Evolutionary conservation across 2,888 invertebrate species (phyloP).

Genomic region (Oscheius sp.): DNA sequence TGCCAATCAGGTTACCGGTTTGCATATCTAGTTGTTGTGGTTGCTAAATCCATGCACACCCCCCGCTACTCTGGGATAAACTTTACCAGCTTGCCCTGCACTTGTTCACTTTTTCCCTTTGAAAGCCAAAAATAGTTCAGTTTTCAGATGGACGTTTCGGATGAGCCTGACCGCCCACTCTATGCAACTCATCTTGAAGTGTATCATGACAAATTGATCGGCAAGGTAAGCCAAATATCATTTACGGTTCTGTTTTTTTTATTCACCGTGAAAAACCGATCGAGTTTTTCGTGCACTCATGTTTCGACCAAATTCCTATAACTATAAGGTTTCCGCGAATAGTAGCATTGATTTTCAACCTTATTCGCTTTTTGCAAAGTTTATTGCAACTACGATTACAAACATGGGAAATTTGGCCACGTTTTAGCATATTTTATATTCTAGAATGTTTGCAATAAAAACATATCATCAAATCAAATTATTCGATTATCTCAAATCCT

Average conservation of each 20-base stretch:
- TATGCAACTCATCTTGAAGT: constrained; percentile 27
- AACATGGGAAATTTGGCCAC: no score
- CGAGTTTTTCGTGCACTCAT: no score
- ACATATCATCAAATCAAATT: background rate
- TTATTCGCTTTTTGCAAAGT: no score
- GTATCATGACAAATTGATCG: constrained; percentile 31
- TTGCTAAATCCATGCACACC: background rate
- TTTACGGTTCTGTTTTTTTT: background rate
- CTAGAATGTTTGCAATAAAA: no score
- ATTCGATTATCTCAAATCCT: background rate
- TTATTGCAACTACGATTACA: no score
- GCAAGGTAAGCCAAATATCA: constrained; percentile 12
- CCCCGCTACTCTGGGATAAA: background rate
- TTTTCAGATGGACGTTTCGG: constrained; percentile 25
- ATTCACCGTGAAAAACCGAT: no score
- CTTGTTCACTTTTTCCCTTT: background rate
- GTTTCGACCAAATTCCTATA: no score
- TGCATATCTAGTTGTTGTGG: no score
- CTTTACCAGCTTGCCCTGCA: background rate
- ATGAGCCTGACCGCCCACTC: constrained; percentile 12
- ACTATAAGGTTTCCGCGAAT: no score
- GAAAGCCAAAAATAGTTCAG: background rate
- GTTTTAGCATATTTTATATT: no score
- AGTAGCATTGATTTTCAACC: no score
- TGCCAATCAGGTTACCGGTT: constrained; percentile 14